Base-by-base conservation (phyloP, 2,113 vertebrate genomes). In the Burhinus oedicnemus region DNA sequence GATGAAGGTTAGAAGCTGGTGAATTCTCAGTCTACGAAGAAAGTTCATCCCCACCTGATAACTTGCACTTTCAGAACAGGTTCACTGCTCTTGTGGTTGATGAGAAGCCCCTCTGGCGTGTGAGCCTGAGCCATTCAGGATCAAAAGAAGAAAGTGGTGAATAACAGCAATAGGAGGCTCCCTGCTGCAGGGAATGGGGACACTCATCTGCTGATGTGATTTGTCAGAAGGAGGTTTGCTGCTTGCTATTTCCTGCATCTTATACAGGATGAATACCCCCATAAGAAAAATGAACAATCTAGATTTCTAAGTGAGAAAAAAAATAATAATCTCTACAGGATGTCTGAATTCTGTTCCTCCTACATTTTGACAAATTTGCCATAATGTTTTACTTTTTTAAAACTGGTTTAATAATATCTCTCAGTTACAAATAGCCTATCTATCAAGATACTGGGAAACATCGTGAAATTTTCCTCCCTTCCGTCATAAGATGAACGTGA, bases 401-500 rank as follows among this genome's bases (percentile, higher is more conserved):
- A 75, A 12, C 6, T n/a, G 4, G 17, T 80, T 79, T 75, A 70
- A 54, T 21, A 49, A 45, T 49, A 74, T 19, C 4, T 69, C 25
- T 78, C 15, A 11, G 6, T 60, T 82, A 15, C 8, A 74, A 74
- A 49, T 55, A 55, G 18, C 4, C 4, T 58, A 27, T 16, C 27
- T n/a, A 20, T 64, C 14, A 69, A 52, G 32, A 29, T 4, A 45
- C 4, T 38, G 6, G 19, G 25, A 81, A 82, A 78, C 11, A 65
- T 54, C 13, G 21, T 60, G 38, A 81, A 75, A 45, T 51, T 77
- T 44, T 81, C 18, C 34, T 89, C 12, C 29, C 5, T 84, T 66
- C 6, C 1, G 3, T 9, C 19, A 15, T 30, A 51, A 69, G 13
- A 51, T 20, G 25, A 83, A 49, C 12, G 5, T 1, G 1, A 9